Evolutionary conservation across 2,888 invertebrate species (phyloP).

Genomic region (Clusia tigrina): DNA sequence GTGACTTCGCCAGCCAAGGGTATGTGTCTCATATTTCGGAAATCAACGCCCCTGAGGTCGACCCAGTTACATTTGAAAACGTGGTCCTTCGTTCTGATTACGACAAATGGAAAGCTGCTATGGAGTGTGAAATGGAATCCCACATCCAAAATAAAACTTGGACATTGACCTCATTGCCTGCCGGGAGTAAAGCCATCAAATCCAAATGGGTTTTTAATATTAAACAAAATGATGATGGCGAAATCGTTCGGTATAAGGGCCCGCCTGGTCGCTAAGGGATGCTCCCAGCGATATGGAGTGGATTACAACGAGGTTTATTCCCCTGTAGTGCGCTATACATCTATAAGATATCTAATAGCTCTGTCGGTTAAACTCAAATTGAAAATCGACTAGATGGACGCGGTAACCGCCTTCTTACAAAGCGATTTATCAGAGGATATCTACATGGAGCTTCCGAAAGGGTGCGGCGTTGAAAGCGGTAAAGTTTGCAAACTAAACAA

Average conservation of each 20-base stretch:
- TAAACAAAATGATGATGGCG: constrained; percentile 10
- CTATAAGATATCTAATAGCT: constrained; percentile 19
- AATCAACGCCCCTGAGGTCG: not conserved
- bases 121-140: constrained; percentile 1
- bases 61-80: constrained; percentile 1
- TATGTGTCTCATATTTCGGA: constrained; percentile 7
- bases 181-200: constrained; percentile 10
- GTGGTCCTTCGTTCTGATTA: not conserved
- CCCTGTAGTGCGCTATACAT: constrained; percentile 6
- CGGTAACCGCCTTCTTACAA: constrained; percentile 16
- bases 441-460: constrained; percentile 12
- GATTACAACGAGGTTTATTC: not conserved
- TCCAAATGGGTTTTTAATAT: constrained; percentile 18
- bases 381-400: constrained; percentile 18
- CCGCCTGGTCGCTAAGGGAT: constrained; percentile 20
- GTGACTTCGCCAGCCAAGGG: constrained; percentile 14
- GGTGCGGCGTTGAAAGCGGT: too few relatives aligned
- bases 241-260: constrained; percentile 19
- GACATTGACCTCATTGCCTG: not conserved
- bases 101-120: constrained; percentile 16
- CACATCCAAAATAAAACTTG: constrained; percentile 7
- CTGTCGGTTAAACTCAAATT: constrained; percentile 10
- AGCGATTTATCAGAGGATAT: constrained; percentile 17
- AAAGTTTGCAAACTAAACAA: not conserved
- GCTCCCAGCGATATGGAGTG: constrained; percentile 15